phyloP scores from a whole-genome alignment of 2,888 invertebrate genomes.

The Rotaria sp. region DNA sequence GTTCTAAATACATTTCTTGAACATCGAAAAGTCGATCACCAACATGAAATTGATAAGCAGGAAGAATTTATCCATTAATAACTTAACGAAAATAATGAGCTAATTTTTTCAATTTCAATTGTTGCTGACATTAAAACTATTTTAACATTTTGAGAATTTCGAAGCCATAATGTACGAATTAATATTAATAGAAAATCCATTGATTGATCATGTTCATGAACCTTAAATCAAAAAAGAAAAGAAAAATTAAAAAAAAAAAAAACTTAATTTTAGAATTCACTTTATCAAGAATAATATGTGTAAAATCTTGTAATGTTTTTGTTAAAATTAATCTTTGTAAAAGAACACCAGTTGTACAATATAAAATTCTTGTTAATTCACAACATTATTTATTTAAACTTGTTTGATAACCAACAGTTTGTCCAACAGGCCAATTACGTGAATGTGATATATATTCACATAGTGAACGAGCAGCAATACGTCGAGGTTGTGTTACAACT shows the following conservation, averaged over 20 bases:
- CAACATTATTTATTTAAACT: too few relatives aligned
- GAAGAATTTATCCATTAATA: slow-evolving; percentile 46
- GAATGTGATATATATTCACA: too few relatives aligned
- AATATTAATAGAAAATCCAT: slow-evolving; percentile 81
- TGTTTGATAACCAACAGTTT: too few relatives aligned
- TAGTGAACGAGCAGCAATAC: slow-evolving; percentile 90
- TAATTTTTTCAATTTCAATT: slow-evolving; percentile 68
- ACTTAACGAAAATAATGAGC: slow-evolving; percentile 62
- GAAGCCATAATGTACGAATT: too few relatives aligned
- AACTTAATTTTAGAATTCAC: slow-evolving; percentile 43
- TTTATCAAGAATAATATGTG: slow-evolving; percentile 83
- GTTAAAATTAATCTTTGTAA: too few relatives aligned
- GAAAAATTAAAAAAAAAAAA: slow-evolving; percentile 31
- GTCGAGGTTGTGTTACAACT: slow-evolving; percentile 78
- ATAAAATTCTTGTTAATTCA: too few relatives aligned
- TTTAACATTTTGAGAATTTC: too few relatives aligned
- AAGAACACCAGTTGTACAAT: too few relatives aligned
- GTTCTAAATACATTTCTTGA: slow-evolving; percentile 33
- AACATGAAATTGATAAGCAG: slow-evolving; percentile 42
- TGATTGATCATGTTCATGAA: slow-evolving; percentile 82
- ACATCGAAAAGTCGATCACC: slow-evolving; percentile 31
- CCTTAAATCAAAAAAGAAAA: too few relatives aligned
- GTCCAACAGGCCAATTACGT: too few relatives aligned
- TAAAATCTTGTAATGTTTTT: too few relatives aligned
- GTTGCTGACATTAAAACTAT: slow-evolving; percentile 99